Percentiles rank a stretch among this genome's conserved stretches.
Evolutionary conservation across 2,888 invertebrate species (phyloP).

Genomic region (Plutella xylostella): DNA sequence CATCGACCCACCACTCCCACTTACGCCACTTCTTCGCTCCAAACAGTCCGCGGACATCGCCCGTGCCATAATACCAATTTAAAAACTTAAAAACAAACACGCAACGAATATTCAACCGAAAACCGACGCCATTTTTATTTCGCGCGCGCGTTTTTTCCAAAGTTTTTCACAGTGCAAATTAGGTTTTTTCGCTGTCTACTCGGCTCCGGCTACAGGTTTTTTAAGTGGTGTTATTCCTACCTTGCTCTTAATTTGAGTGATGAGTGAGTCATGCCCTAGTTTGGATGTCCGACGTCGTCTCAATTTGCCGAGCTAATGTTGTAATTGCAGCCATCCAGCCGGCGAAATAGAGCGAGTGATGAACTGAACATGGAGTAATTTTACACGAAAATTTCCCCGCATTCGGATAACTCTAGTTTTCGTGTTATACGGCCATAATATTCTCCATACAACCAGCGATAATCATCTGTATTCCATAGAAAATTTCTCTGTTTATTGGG

Average conservation of each 20-base stretch:
- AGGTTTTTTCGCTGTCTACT: background rate
- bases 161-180: too few species aligned
- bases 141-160: constrained; percentile 1
- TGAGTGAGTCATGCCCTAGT: background rate
- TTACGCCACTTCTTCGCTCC: constrained; percentile 34
- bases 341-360: too few species aligned
- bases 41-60: constrained; percentile 58
- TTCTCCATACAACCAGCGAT: too few species aligned
- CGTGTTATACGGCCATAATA: too few species aligned
- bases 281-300: background rate
- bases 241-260: background rate
- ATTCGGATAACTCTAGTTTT: too few species aligned
- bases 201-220: background rate
- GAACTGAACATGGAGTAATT: background rate
- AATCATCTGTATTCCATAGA: too few species aligned
- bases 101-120: background rate
- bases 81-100: constrained; percentile 19
- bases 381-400: background rate
- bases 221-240: background rate
- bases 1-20: constrained; percentile 51
- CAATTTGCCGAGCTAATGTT: background rate
- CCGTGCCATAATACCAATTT: constrained; percentile 29
- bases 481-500: constrained; percentile 19
- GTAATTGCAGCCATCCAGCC: background rate
- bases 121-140: constrained; percentile 4